These are phyloP conservation scores for Spialia ferax DNA, from an alignment of 2,888 invertebrate species.

Conservation along the genomic window DNA sequence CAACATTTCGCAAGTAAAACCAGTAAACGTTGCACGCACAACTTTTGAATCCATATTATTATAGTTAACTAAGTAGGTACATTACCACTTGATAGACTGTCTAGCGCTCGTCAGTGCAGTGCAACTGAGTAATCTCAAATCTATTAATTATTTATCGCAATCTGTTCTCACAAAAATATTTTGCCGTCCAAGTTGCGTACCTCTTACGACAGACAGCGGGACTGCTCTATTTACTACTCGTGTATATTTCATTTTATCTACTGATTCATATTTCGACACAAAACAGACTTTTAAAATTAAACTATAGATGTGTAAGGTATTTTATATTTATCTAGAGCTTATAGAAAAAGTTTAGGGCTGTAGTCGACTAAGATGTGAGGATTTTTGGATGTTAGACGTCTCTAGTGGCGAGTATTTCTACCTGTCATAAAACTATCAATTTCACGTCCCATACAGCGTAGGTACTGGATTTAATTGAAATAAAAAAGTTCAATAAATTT, in stretches of 20 bases:
- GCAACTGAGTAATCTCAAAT: neutral
- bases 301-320: conserved; percentile 76
- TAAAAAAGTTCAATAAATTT: too few relatives aligned
- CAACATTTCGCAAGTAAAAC: too few relatives aligned
- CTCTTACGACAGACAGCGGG: conserved; percentile 64
- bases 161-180: conserved; percentile 69
- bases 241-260: conserved; percentile 60
- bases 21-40: too few relatives aligned
- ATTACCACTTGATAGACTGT: too few relatives aligned
- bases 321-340: conserved; percentile 85
- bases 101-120: neutral
- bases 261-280: conserved; percentile 73
- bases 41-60: too few relatives aligned
- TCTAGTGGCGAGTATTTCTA: neutral
- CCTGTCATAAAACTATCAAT: too few relatives aligned
- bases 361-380: conserved; percentile 57
- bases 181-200: conserved; percentile 82
- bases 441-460: too few relatives aligned
- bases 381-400: conserved; percentile 48
- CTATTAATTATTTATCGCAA: conserved; percentile 16
- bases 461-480: too few relatives aligned
- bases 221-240: conserved; percentile 63
- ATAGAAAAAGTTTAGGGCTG: conserved; percentile 80
- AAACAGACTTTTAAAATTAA: conserved; percentile 66
- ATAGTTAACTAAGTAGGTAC: too few relatives aligned